Evolutionary conservation across 2,888 invertebrate species (phyloP).

Genomic region (Acanthacorydalis orientalis): DNA sequence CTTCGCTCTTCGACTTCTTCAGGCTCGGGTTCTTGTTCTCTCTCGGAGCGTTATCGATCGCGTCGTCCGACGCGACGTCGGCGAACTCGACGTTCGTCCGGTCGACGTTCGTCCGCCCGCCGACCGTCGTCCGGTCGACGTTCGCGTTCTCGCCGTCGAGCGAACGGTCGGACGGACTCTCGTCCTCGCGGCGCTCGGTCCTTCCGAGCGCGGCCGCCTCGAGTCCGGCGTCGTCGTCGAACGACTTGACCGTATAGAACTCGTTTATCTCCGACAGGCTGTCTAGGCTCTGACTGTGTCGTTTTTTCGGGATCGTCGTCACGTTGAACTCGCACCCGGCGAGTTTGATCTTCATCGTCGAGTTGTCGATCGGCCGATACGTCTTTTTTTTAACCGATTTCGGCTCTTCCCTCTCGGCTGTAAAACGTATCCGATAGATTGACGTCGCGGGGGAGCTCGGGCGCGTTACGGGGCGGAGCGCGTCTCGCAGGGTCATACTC

Average conservation of each 20-base stretch:
- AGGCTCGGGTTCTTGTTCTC: conserved; percentile 16
- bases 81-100: too few relatives aligned
- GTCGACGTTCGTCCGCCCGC: not conserved
- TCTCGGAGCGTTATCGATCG: conserved; percentile 6
- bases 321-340: conserved; percentile 27
- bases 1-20: conserved; percentile 25
- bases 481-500: conserved; percentile 9
- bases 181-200: not conserved
- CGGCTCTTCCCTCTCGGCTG: conserved; percentile 12
- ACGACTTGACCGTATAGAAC: conserved; percentile 1
- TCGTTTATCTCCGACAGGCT: conserved; percentile 22
- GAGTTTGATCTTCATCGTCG: conserved; percentile 26
- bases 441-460: too few relatives aligned
- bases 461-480: too few relatives aligned
- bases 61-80: too few relatives aligned
- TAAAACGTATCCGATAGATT: not conserved
- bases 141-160: not conserved
- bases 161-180: not conserved
- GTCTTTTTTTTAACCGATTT: conserved; percentile 16
- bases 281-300: conserved; percentile 24
- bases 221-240: not conserved
- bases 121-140: not conserved
- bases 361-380: conserved; percentile 22
- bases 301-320: conserved; percentile 21
- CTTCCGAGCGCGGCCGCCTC: too few relatives aligned